Conservation (phyloP, 2,888 invertebrate genomes). For the Lasioglossum marginatum region DNA sequence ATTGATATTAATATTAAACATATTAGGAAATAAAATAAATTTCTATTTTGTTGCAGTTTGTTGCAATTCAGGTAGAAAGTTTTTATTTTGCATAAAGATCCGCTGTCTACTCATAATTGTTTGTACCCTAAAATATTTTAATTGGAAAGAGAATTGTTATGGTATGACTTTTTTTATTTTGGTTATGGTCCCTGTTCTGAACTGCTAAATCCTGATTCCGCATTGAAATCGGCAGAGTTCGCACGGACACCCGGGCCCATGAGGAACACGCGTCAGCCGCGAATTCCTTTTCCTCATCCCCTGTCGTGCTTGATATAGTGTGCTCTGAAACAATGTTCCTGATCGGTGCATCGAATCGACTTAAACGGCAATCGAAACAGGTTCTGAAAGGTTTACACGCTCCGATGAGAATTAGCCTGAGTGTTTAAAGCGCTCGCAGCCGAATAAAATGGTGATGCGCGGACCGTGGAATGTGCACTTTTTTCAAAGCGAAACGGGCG, state of each 20-base stretch:
- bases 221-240: not conserved
- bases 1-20: no score
- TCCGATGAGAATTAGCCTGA: constrained; percentile 5
- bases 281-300: not conserved
- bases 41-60: no score
- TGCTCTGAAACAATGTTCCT: constrained; percentile 5
- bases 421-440: not conserved
- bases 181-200: not conserved
- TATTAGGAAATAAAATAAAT: not conserved
- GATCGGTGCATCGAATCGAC: constrained; percentile 4
- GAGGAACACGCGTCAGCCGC: constrained; percentile 7
- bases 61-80: not conserved
- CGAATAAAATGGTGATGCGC: not conserved
- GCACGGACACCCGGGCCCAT: not conserved
- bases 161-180: no score
- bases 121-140: no score
- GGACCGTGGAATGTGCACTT: not conserved
- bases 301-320: not conserved
- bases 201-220: not conserved
- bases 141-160: no score
- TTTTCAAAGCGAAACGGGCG: not conserved
- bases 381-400: constrained; percentile 12
- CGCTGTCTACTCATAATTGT: not conserved
- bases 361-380: constrained; percentile 14
- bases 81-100: no score